phyloP scores from a whole-genome alignment of 2,797 vertebrate genomes.

The Vultur gryphus region DNA sequence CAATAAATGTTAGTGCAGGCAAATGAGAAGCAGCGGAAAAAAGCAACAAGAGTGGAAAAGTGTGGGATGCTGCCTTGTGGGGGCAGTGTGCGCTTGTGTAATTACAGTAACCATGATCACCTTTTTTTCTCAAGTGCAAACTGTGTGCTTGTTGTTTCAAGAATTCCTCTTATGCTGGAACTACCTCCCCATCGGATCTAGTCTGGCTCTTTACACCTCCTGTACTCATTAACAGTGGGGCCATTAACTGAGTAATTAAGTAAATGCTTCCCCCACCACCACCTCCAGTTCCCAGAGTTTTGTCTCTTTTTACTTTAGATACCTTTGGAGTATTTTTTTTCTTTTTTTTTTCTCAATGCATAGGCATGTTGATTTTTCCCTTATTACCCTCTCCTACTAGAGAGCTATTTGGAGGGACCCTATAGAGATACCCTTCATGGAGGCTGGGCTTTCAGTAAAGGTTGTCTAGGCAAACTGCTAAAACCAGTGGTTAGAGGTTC shows the following conservation, averaged over 20 bases:
- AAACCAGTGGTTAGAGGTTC: not conserved
- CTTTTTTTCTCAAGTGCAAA: not conserved
- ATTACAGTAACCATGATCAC: not conserved
- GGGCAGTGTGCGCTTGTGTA: conserved; percentile 22
- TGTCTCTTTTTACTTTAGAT: not conserved
- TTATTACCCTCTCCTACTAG: not conserved
- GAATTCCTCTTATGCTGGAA: not conserved
- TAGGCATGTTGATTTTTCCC: not conserved
- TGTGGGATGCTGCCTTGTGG: conserved; percentile 18
- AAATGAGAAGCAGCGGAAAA: not conserved
- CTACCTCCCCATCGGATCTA: not conserved
- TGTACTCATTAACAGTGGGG: not conserved
- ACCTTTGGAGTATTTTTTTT: not conserved
- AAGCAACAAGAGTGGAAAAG: not conserved
- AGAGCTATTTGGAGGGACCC: not conserved
- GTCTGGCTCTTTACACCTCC: not conserved
- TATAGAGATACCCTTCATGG: not conserved
- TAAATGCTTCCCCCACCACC: not conserved
- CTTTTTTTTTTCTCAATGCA: not conserved
- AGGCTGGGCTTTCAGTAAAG: not conserved
- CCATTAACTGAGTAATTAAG: not conserved
- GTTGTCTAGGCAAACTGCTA: not conserved
- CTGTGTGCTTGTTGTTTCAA: not conserved
- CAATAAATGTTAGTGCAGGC: not conserved
- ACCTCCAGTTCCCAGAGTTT: not conserved